A percentile compares a stretch with the other conserved stretches of the same genome.
Evolutionary conservation across 2,113 vertebrate species (phyloP).

Genomic region (Amphiprion percula): DNA sequence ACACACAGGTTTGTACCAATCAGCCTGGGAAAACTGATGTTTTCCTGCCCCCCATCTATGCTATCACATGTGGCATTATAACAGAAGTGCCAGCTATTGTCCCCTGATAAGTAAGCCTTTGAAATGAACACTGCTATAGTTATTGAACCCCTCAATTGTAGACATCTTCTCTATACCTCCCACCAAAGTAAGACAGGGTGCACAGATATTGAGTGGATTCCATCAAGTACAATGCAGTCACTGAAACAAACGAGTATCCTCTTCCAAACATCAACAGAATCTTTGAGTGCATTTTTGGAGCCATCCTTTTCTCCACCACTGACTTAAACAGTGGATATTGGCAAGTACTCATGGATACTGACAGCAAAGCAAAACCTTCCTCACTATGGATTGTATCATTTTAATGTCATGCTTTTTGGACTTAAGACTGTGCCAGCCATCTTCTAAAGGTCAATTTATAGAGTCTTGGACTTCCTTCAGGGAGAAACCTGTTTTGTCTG

Average conservation of each 20-base stretch:
- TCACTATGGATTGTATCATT: conserved; percentile 4
- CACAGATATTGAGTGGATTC: not conserved
- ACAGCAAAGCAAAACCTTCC: not conserved
- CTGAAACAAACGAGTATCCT: not conserved
- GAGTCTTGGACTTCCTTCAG: too few species aligned
- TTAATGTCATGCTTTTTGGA: not conserved
- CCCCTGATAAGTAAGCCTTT: not conserved
- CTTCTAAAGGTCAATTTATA: not conserved
- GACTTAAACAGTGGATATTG: conserved; percentile 2
- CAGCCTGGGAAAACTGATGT: too few species aligned
- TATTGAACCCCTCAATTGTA: not conserved
- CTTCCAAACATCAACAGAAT: conserved; percentile 8
- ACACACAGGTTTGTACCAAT: too few species aligned
- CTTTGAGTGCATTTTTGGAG: not conserved
- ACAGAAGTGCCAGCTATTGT: not conserved
- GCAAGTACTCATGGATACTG: conserved; percentile 1
- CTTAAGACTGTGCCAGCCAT: not conserved
- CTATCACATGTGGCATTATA: too few species aligned
- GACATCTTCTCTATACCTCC: not conserved
- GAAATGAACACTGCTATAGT: not conserved
- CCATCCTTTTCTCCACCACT: not conserved
- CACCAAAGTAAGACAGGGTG: not conserved
- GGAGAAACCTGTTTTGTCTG: too few species aligned
- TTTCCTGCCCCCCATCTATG: too few species aligned
- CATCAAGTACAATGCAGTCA: not conserved